A percentile compares a stretch with the other conserved stretches of the same genome.
These are phyloP conservation scores for Cartodere bifasciata DNA, from an alignment of 2,888 invertebrate genomes.

Conservation along the genomic window DNA sequence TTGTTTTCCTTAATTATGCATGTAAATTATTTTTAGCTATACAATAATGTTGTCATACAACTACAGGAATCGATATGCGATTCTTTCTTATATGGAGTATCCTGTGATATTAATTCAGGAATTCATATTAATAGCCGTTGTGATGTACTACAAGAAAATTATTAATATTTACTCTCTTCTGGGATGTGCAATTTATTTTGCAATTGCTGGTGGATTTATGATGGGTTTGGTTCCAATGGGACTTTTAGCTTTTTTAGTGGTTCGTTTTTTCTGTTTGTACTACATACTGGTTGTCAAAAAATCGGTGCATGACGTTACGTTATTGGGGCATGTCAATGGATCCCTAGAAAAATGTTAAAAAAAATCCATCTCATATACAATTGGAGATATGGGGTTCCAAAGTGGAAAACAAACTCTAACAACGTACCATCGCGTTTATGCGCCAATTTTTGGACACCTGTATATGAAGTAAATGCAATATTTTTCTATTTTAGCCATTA, in stretches of 20 bases:
- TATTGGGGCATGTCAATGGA: too few relatives aligned
- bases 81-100: conserved; percentile 74
- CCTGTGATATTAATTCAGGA: conserved; percentile 68
- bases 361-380: too few relatives aligned
- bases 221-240: conserved; percentile 35
- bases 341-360: conserved; percentile 1
- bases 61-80: conserved; percentile 56
- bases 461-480: too few relatives aligned
- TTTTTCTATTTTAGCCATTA: conserved; percentile 45
- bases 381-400: too few relatives aligned
- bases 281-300: background rate
- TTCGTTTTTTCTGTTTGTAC: conserved; percentile 35
- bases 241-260: conserved; percentile 49
- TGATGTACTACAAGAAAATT: conserved; percentile 51
- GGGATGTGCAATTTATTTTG: conserved; percentile 34
- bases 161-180: conserved; percentile 35
- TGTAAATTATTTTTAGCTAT: conserved; percentile 47
- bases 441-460: background rate
- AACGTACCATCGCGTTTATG: too few relatives aligned
- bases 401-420: too few relatives aligned
- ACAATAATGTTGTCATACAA: conserved; percentile 73
- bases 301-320: too few relatives aligned
- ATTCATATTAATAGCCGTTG: conserved; percentile 56
- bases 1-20: conserved; percentile 9
- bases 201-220: conserved; percentile 36